Conservation (phyloP, 2,888 invertebrate genomes). For the Keiferia lycopersicella region DNA sequence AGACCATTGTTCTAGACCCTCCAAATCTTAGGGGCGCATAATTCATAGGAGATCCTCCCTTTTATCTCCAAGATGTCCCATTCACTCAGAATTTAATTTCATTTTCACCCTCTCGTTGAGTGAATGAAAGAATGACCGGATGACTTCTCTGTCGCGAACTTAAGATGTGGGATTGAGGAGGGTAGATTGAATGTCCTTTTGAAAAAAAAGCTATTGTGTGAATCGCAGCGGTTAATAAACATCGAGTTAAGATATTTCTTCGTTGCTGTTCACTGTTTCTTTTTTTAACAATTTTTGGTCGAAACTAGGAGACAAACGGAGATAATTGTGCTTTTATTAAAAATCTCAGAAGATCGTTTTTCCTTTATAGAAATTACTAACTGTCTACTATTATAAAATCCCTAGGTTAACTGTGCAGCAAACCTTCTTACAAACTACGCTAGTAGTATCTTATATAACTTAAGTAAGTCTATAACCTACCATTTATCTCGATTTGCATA, state of each 20-base stretch:
- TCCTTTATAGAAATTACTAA: not conserved
- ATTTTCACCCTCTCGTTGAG: conserved; percentile 70
- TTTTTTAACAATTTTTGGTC: not conserved
- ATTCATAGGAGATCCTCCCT: conserved; percentile 67
- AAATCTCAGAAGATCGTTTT: not conserved
- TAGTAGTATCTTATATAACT: not conserved
- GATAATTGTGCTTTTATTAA: not conserved
- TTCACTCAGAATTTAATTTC: conserved; percentile 80
- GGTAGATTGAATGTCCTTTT: conserved; percentile 54
- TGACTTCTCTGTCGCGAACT: conserved; percentile 59
- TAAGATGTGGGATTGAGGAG: conserved; percentile 58
- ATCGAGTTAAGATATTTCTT: not conserved
- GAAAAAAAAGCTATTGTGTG: conserved; percentile 35
- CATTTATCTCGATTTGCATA: not conserved
- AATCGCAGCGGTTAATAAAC: conserved; percentile 30
- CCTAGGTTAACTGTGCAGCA: not conserved
- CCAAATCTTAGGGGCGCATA: conserved; percentile 64
- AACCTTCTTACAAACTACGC: not conserved
- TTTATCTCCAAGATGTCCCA: conserved; percentile 73
- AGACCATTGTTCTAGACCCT: conserved; percentile 75
- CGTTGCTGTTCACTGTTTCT: not conserved
- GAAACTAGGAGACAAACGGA: not conserved
- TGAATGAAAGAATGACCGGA: conserved; percentile 74
- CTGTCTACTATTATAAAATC: too few relatives aligned
- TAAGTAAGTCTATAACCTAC: not conserved